phyloP scores from a whole-genome alignment of 2,113 vertebrate genomes.

The Anoplopoma fimbria region DNA sequence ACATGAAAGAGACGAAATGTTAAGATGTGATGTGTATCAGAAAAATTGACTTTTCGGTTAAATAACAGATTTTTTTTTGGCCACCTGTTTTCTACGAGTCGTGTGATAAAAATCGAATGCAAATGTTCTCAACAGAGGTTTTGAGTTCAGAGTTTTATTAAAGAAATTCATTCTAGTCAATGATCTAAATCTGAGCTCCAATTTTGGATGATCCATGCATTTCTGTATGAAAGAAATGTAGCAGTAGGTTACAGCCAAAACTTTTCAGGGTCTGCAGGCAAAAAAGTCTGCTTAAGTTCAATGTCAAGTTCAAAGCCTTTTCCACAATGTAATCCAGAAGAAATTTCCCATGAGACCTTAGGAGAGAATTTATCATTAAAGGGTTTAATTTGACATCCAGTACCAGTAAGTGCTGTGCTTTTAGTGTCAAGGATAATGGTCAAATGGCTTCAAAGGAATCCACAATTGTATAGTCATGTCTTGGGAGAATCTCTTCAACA shows the following conservation, averaged over 20 bases:
- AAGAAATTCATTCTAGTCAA: constrained; percentile 19
- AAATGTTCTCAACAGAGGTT: constrained; percentile 26
- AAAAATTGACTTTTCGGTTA: neutral
- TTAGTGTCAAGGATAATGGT: constrained; percentile 83
- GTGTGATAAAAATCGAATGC: neutral
- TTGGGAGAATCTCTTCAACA: constrained; percentile 66
- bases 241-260: constrained; percentile 62
- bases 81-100: neutral
- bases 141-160: constrained; percentile 19
- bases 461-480: constrained; percentile 64
- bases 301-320: constrained; percentile 85
- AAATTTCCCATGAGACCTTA: constrained; percentile 82
- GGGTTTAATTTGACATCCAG: constrained; percentile 84
- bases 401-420: constrained; percentile 79
- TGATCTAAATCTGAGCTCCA: constrained; percentile 45
- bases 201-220: constrained; percentile 36
- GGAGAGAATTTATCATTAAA: constrained; percentile 83
- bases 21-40: neutral
- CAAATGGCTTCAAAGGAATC: constrained; percentile 81
- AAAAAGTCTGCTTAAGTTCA: constrained; percentile 83
- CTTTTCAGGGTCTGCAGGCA: constrained; percentile 69
- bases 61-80: neutral
- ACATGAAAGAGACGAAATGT: constrained; percentile 20
- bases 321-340: constrained; percentile 82
- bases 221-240: constrained; percentile 43